Percentiles rank a stretch among this genome's conserved stretches.
phyloP scores from a whole-genome alignment of 1,140 invertebrate genomes.

The Cydia fagiglandana region DNA sequence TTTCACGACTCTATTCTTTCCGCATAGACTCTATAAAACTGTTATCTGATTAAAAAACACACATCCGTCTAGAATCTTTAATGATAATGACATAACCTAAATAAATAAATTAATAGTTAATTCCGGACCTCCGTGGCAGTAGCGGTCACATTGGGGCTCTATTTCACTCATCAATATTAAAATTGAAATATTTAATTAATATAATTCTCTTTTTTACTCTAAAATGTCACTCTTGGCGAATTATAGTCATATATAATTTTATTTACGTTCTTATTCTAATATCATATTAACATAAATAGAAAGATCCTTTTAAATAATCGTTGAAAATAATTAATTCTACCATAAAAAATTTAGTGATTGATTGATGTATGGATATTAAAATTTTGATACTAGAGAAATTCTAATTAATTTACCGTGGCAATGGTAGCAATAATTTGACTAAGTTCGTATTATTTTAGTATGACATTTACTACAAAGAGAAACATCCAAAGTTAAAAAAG shows the following conservation, averaged over 20 bases:
- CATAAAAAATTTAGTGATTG: neutral
- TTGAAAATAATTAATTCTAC: neutral
- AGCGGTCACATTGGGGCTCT: neutral
- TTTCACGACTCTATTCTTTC: too few relatives aligned
- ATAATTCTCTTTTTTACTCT: neutral
- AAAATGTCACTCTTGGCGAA: neutral
- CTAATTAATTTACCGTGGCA: neutral
- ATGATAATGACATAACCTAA: neutral
- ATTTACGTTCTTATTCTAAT: neutral
- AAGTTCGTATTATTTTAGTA: too few relatives aligned
- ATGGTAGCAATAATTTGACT: neutral
- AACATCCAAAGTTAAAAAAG: too few relatives aligned
- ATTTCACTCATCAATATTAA: constrained; percentile 10
- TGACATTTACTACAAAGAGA: too few relatives aligned
- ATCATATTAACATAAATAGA: neutral
- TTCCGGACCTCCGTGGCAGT: neutral
- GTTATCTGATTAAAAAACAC: neutral
- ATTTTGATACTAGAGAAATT: neutral
- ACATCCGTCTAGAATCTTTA: neutral
- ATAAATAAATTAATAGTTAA: neutral
- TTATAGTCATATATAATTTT: neutral
- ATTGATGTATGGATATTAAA: constrained; percentile 2
- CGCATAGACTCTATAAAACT: neutral
- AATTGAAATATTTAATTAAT: constrained; percentile 1
- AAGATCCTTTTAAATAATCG: neutral